These are phyloP conservation scores for Myotis yumanensis DNA, from an alignment of 2,113 vertebrate species.

Conservation along the genomic window DNA sequence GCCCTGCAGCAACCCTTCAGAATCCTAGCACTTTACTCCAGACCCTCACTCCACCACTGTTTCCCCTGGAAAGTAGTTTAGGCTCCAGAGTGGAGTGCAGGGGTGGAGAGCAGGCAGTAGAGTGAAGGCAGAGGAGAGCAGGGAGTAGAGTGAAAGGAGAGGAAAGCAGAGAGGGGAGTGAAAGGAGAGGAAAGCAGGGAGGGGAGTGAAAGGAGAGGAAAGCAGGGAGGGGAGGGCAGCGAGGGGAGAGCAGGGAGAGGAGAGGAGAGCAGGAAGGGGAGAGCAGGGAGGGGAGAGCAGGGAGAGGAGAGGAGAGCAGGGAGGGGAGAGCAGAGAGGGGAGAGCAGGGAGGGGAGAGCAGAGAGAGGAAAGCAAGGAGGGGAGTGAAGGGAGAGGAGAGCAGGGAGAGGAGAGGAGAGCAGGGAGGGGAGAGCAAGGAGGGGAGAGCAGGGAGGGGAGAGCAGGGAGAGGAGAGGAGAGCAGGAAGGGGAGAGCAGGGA, in stretches of 20 bases:
- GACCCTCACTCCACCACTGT: fast-evolving
- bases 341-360: neutral
- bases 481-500: too few relatives aligned
- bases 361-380: too few relatives aligned
- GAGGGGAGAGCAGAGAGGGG: neutral
- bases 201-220: neutral
- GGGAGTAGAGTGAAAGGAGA: too few relatives aligned
- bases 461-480: too few relatives aligned
- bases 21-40: fast-evolving
- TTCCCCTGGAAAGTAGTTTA: neutral
- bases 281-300: too few relatives aligned
- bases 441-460: neutral
- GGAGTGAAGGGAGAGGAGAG: neutral
- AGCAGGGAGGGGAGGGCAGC: neutral
- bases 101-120: too few relatives aligned
- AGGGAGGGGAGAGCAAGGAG: neutral
- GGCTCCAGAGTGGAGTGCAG: neutral
- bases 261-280: neutral
- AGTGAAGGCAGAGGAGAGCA: too few relatives aligned
- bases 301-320: too few relatives aligned
- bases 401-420: too few relatives aligned
- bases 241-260: too few relatives aligned
- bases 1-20: fast-evolving
- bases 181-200: too few relatives aligned
- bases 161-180: too few relatives aligned